Percentiles rank a stretch among this genome's conserved stretches.
phyloP scores from a whole-genome alignment of 1,140 invertebrate species.

The Lepeophtheirus salmonis region DNA sequence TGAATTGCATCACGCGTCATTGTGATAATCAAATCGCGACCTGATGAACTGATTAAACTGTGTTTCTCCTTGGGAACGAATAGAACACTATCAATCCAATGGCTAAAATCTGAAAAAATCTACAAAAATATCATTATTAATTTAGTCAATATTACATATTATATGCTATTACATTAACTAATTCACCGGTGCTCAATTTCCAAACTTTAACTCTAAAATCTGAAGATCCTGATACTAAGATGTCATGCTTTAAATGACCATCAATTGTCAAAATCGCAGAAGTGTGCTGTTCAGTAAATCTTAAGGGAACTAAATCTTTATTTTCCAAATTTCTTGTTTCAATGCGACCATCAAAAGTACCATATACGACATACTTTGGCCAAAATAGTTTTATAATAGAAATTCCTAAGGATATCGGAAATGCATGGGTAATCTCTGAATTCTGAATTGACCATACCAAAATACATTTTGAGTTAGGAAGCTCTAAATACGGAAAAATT shows the following conservation, averaged over 20 bases:
- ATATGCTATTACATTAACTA: background rate
- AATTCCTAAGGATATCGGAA: background rate
- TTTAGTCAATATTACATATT: too few relatives aligned
- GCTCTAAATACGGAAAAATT: background rate
- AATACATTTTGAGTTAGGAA: background rate
- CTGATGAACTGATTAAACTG: background rate
- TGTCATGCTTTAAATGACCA: background rate
- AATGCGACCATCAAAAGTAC: background rate
- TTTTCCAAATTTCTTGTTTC: background rate
- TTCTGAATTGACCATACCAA: background rate
- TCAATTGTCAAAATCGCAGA: background rate
- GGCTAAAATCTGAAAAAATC: background rate
- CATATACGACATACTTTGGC: background rate
- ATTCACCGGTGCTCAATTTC: conserved; percentile 5
- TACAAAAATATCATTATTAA: too few relatives aligned
- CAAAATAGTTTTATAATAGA: background rate
- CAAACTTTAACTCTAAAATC: conserved; percentile 5
- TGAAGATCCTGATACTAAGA: conserved; percentile 6
- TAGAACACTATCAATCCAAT: background rate
- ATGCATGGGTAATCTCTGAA: background rate
- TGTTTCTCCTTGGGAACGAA: background rate
- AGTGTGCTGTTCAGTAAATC: background rate
- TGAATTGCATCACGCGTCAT: background rate
- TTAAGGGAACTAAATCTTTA: background rate
- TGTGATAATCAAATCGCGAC: background rate